Conservation (phyloP, 2,113 vertebrate species). For the Pao palembangensis region DNA sequence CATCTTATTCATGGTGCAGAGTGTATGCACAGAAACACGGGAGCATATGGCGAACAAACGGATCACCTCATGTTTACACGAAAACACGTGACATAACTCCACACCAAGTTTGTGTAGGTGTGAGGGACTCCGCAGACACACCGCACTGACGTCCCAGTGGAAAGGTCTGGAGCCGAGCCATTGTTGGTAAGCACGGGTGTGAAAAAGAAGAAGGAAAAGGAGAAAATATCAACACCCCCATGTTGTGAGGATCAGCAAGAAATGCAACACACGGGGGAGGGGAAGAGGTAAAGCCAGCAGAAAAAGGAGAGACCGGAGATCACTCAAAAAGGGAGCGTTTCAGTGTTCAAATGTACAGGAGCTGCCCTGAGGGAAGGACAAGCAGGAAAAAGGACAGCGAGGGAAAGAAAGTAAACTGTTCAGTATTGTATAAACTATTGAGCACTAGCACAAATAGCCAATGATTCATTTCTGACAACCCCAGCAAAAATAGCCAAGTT, state of each 20-base stretch:
- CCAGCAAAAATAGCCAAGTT: no score
- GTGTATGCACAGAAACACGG: constrained; percentile 9
- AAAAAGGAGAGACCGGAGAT: neutral
- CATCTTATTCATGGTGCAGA: constrained; percentile 1
- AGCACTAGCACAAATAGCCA: no score
- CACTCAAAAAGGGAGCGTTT: constrained; percentile 26
- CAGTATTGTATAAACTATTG: neutral
- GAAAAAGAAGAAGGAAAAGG: no score
- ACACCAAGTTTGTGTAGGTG: neutral
- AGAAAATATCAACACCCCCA: constrained; percentile 4
- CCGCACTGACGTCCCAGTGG: constrained; percentile 9
- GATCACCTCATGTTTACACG: constrained; percentile 15
- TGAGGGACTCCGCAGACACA: constrained; percentile 2
- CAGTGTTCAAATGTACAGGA: neutral
- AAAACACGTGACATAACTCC: constrained; percentile 12
- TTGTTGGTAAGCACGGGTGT: neutral
- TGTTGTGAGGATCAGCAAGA: constrained; percentile 22
- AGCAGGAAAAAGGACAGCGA: constrained; percentile 5
- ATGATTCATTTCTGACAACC: no score
- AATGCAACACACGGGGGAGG: neutral
- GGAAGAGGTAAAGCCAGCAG: neutral
- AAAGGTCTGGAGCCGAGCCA: constrained; percentile 24
- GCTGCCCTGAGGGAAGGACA: neutral
- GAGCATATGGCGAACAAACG: constrained; percentile 17
- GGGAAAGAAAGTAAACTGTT: neutral